phyloP scores from a whole-genome alignment of 2,797 vertebrate species.

The Chiloscyllium punctatum region DNA sequence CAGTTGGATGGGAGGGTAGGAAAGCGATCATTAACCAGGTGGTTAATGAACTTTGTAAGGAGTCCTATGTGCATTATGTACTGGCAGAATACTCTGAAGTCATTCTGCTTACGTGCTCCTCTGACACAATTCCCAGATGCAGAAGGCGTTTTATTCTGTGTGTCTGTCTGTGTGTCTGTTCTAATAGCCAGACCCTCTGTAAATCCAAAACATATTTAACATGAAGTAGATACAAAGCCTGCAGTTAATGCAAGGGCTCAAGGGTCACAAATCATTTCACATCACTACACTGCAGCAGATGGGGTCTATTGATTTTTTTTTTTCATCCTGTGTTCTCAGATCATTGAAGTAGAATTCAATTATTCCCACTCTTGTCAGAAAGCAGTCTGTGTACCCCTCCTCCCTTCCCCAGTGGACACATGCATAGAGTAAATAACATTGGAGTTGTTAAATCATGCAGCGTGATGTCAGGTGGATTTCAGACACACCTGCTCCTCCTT shows the following conservation, averaged over 20 bases:
- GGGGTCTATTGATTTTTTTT: slow-evolving; percentile 40
- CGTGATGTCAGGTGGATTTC: not conserved
- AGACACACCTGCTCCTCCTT: not conserved
- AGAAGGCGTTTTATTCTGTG: not conserved
- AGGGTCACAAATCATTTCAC: slow-evolving; percentile 39
- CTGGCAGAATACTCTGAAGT: not conserved
- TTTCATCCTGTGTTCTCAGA: slow-evolving; percentile 31
- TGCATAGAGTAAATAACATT: slow-evolving; percentile 27
- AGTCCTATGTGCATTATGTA: not conserved
- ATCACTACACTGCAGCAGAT: slow-evolving; percentile 37
- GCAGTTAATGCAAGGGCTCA: slow-evolving; percentile 35
- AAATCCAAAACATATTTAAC: slow-evolving; percentile 42
- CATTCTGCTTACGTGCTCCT: not conserved
- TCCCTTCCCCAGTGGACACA: not conserved
- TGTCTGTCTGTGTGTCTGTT: slow-evolving; percentile 20
- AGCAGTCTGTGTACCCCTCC: not conserved
- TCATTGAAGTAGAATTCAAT: slow-evolving; percentile 38
- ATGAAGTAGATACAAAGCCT: slow-evolving; percentile 39
- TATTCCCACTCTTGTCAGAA: slow-evolving; percentile 35
- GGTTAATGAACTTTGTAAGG: not conserved
- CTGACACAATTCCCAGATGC: slow-evolving; percentile 18
- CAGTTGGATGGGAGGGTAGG: not conserved
- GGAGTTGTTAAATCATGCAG: slow-evolving; percentile 2
- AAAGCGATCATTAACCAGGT: not conserved
- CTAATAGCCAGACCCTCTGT: slow-evolving; percentile 36